A percentile compares a stretch with the other conserved stretches of the same genome.
These are phyloP conservation scores for Emmelina monodactyla DNA, from an alignment of 2,888 invertebrate genomes.

Conservation along the genomic window DNA sequence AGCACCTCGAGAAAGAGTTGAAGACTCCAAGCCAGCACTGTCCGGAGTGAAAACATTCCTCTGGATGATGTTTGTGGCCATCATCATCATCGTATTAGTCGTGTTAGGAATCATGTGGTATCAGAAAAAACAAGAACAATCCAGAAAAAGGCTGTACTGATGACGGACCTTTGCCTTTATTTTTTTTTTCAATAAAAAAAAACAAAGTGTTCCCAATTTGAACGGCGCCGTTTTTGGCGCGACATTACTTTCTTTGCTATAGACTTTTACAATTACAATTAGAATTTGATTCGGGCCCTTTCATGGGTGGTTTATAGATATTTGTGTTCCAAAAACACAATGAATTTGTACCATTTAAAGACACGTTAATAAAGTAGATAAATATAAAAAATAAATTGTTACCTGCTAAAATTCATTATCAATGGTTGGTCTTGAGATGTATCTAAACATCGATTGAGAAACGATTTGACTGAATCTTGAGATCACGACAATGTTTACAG, in stretches of 20 bases:
- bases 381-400: too few relatives aligned
- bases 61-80: constrained; percentile 82
- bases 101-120: constrained; percentile 93
- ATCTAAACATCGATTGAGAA: too few relatives aligned
- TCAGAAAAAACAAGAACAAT: constrained; percentile 89
- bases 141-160: constrained; percentile 81
- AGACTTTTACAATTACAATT: too few relatives aligned
- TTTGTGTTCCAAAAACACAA: too few relatives aligned
- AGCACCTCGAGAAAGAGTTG: constrained; percentile 88
- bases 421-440: too few relatives aligned
- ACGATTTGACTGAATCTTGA: too few relatives aligned
- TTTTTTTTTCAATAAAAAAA: neutral
- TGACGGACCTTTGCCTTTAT: neutral
- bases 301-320: too few relatives aligned
- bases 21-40: constrained; percentile 87
- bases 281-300: too few relatives aligned
- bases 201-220: neutral
- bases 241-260: neutral
- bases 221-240: neutral
- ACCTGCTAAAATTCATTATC: too few relatives aligned
- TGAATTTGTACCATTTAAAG: too few relatives aligned
- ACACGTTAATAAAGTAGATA: too few relatives aligned
- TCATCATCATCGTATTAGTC: constrained; percentile 82
- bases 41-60: constrained; percentile 92
- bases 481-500: too few relatives aligned